Percentiles rank a stretch among this genome's conserved stretches.
These are phyloP conservation scores for Chrysolina americana DNA, from an alignment of 2,888 invertebrate genomes.

Conservation along the genomic window DNA sequence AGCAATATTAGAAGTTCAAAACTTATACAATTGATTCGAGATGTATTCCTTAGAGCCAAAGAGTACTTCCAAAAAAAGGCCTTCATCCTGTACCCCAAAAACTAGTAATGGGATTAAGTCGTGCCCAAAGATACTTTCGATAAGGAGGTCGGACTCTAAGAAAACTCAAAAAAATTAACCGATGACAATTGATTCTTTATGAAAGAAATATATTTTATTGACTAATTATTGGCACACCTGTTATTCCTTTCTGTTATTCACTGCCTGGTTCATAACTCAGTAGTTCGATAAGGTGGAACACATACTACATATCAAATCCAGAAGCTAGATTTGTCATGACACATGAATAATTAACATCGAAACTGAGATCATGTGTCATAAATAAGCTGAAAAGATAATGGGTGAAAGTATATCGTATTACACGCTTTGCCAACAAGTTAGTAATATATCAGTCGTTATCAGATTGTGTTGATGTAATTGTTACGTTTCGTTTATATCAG, in stretches of 20 bases:
- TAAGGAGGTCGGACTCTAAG: too few relatives aligned
- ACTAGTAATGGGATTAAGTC: too few relatives aligned
- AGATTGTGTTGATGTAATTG: conserved; percentile 43
- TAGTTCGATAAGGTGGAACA: not conserved
- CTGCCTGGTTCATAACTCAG: not conserved
- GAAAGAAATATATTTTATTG: not conserved
- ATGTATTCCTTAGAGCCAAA: too few relatives aligned
- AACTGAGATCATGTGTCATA: conserved; percentile 22
- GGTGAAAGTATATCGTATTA: conserved; percentile 40
- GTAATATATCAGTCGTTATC: conserved; percentile 43
- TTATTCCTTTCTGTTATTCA: not conserved
- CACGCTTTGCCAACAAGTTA: conserved; percentile 33
- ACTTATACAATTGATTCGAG: too few relatives aligned
- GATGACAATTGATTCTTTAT: too few relatives aligned
- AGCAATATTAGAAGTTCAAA: too few relatives aligned
- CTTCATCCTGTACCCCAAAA: too few relatives aligned
- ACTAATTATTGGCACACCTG: not conserved
- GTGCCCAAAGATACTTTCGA: too few relatives aligned
- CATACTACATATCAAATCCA: conserved; percentile 19
- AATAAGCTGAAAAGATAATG: conserved; percentile 24
- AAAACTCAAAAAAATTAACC: too few relatives aligned
- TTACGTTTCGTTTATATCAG: conserved; percentile 34
- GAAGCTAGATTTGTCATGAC: conserved; percentile 16
- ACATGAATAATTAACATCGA: conserved; percentile 25
- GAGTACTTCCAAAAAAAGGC: too few relatives aligned